Conservation (phyloP, 2,888 invertebrate genomes). For the Pristionchus japonicus region DNA sequence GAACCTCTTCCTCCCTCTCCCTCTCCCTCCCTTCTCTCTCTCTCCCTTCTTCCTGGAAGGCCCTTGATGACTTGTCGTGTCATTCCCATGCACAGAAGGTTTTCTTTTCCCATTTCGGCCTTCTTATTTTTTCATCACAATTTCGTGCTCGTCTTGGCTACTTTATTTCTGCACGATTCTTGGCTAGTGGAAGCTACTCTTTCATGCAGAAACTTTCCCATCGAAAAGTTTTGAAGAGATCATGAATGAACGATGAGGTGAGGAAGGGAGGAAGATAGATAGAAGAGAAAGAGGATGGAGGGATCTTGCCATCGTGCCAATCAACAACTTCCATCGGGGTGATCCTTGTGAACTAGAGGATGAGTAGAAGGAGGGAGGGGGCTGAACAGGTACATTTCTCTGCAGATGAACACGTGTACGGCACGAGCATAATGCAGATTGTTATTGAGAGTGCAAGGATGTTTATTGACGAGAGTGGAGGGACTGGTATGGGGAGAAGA, state of each 20-base stretch:
- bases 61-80: neutral
- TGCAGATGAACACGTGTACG: neutral
- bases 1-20: neutral
- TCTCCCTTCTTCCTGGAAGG: neutral
- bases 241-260: neutral
- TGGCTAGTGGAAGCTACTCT: neutral
- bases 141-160: neutral
- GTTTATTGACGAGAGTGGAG: neutral
- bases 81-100: neutral
- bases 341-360: neutral
- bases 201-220: neutral
- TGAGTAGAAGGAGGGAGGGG: neutral
- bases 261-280: neutral
- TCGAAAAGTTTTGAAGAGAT: neutral
- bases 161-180: neutral
- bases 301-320: neutral
- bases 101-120: neutral
- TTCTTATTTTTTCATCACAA: neutral
- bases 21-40: neutral
- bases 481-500: neutral
- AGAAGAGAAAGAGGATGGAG: neutral
- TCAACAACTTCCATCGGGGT: neutral
- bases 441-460: neutral
- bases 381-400: neutral
- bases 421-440: neutral